Base-by-base conservation (phyloP, 1,140 invertebrate genomes). In the Drosophila truncata region DNA sequence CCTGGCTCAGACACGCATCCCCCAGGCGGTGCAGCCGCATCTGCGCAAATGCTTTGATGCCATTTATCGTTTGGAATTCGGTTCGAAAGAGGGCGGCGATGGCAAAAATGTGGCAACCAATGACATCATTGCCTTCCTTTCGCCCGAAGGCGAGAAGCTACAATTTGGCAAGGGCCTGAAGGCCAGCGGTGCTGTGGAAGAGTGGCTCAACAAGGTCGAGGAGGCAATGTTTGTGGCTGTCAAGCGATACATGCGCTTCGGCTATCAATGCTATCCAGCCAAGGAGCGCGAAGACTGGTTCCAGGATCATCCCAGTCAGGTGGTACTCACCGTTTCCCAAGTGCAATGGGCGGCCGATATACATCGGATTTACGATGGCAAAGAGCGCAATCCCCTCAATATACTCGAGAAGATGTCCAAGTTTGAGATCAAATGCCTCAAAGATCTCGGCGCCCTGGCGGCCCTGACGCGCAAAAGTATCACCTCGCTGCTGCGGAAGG, bases 1-100 rank as follows among this genome's bases (percentile, higher is more conserved):
- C 82, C 94, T 99, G 50, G 97, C 97, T 41, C 97, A 98, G 94
- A 97, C 97, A 0, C 94, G 96, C 70, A 97, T 98, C 93, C 97
- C 97, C 0, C 95, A 96, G 73, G 97, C 97, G 2, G 97, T 98
- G 1, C 97, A 98, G 87, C 96, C 96, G 11, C 96, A 98, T 94
- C 93, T 98, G 20, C 94, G 96, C 50, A 98, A 98, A 93, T 98
- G 97, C 84, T 98, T 98, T 92, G 97, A 98, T 92, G 97, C 96
- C 2, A 96, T 97, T 41, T 94, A 95, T 16, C 95, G 95, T 59
- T 93, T 98, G 20, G 96, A 98, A 85, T 98, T 98, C 92, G 96
- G 95, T 0, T 88, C 93, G 0, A 94, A 94, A 65, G 91, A 93
- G 29, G 74, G 70, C 10, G 92, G 90, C 11, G 93, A 93, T 49